These are phyloP conservation scores for Caenorhabditis elegans DNA, from an alignment of 1,140 invertebrate species.

Conservation along the genomic window WBcel235 BX284605.5:3733001-3733500, in stretches of 20 bases:
- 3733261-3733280: conserved; percentile 44
- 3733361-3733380: conserved; percentile 47
- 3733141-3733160: conserved; percentile 47
- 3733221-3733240: conserved; percentile 45
- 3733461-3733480: background rate
- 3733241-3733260: conserved; percentile 47
- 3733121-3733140: no score
- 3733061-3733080: no score
- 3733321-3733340: conserved; percentile 45
- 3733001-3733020: no score
- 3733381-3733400: conserved; percentile 46
- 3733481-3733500: conserved; percentile 4
- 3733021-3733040: no score
- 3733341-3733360: conserved; percentile 48
- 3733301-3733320: conserved; percentile 41
- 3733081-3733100: no score
- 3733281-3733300: conserved; percentile 39
- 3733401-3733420: conserved; percentile 49
- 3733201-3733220: conserved; percentile 48
- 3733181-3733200: conserved; percentile 50
- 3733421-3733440: conserved; percentile 42
- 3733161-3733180: conserved; percentile 36
- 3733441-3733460: conserved; percentile 41
- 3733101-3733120: no score
- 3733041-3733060: no score